Evolutionary conservation across 2,888 invertebrate genomes (phyloP), one percentile per base, ranked within the genome.

Genomic region (Athetis lepigone): DNA sequence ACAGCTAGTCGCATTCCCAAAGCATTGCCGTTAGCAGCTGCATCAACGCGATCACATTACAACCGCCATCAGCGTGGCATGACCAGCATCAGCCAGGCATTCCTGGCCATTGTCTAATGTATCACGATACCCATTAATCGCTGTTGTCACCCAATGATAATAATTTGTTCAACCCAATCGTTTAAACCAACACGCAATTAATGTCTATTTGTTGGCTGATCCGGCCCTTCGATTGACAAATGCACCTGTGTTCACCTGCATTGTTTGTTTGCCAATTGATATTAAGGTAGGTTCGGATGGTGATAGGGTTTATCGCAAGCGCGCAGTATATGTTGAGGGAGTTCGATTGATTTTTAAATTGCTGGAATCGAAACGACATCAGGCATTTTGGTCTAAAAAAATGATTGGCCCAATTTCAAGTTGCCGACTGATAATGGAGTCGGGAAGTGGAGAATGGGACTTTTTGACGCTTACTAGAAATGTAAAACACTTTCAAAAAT

Each of bases 121-220:
- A 70, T 46, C 71, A 72, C 19, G 19, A n/a, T 2, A 9, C 16
- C 21, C 59, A 74, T 74, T 52, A 68, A 69, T 70, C 19, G 19
- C 33, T n/a, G 23, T 36, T 60, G 52, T 40, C 49, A 46, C 21
- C 7, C 11, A 46, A 27, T 46, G 70, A 69, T 39, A 60, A 69
- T 69, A 55, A 55, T 75, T 60, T 55, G 75, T 42, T 54, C 70
- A 37, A 29, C 70, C 70, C 75, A 69, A 75, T 70, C 70, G 75
- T 75, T 75, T 70, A 60, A 40, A 4, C 29, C 25, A 58, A 4
- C 40, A 19, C 13, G 2, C 54, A 54, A 70, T 70, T 69, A 74
- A 75, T 69, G 51, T 58, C 54, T 45, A 19, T 16, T 9, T 75
- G 29, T 70, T 75, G 70, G 70, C 75, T 45, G 1, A n/a, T n/a